Evolutionary conservation across 1,140 invertebrate genomes (phyloP), one percentile per base, ranked within the genome.

Genomic region (Sarcophaga bullata): DNA sequence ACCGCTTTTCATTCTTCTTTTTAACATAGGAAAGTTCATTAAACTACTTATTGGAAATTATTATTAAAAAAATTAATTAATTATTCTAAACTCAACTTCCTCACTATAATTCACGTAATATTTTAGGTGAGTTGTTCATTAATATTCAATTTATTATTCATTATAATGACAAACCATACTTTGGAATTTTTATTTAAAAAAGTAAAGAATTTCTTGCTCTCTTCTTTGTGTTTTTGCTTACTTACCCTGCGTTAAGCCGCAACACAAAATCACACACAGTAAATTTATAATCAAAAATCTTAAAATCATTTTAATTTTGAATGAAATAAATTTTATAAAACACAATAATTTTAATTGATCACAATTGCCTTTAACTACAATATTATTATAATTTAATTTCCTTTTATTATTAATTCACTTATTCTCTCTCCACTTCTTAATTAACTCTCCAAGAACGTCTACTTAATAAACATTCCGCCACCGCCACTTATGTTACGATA

Each of bases 21-120:
- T 2, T 37, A 37, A 37, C 25, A 37, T 4, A 37, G 25, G 25
- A 37, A 68, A 25, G 17, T 68, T 68, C 17, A 68, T 68, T 68
- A 68, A 68, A 68, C 62, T 19, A 25, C 25, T 17, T 68, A 68
- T 68, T 58, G n/a, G 54, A 58, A 68, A 68, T 58, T 37, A 37
- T 37, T 37, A 37, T 37, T 2, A 37, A 37, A 37, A 37, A 37
- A 37, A 37, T 37, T 37, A 58, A 19, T 68, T 68, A 25, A 19
- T 25, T 68, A 68, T 68, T 68, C 62, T 68, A 68, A 68, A 17
- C 62, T 25, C 10, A 17, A 68, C 62, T 68, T 68, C 19, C 17
- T 15, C 54, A 58, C 3, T 15, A 25, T 68, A 19, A 19, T 68
- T 37, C n/a, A 19, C 19, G 62, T 25, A 68, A 68, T n/a, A 62